Base-by-base conservation (phyloP, 2,113 vertebrate species). In the Puffinus mauretanicus region DNA sequence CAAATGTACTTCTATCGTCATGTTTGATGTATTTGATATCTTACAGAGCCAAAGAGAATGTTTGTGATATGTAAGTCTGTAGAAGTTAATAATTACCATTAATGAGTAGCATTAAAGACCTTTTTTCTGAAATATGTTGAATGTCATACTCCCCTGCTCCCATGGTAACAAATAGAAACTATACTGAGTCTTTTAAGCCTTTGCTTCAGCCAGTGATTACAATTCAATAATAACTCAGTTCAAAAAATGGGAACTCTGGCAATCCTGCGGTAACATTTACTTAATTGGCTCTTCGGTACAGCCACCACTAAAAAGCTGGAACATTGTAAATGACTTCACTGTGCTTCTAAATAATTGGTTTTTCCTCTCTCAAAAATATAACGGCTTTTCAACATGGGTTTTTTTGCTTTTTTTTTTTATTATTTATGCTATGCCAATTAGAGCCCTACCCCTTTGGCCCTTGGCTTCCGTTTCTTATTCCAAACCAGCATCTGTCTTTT, bases 371-470 rank as follows among this genome's bases (percentile, higher is more conserved):
- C 27, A 86, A 86, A 93, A 93, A 38, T 60, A 3, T 58, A 90
- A 55, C 79, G n/a, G 17, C 27, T 94, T 97, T 97, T 93, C 52
- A 79, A 36, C 49, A 51, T 88, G 15, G 51, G 10, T 5, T 10
- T 38, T 27, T 13, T 16, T 46, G 44, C 10, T 25, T 9, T 38
- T 25, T 47, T 38, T 20, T 58, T 57, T 83, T 30, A 19, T 1
- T 55, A 30, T 89, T 96, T 94, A 73, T 44, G 38, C 55, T 82
- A 14, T 96, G 38, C 61, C 91, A 83, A 87, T 96, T 97, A 97
- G 90, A 95, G 70, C 25, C 47, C 60, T 96, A 67, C 49, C 51
- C 51, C 83, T 79, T 90, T 93, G 87, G 72, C 89, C 62, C 38
- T 71, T 52, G 10, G 22, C 16, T 96, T 97, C 60, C 51, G 89